Evolutionary conservation across 2,113 vertebrate species (phyloP).

Genomic region (Neomonachus schauinslandi): DNA sequence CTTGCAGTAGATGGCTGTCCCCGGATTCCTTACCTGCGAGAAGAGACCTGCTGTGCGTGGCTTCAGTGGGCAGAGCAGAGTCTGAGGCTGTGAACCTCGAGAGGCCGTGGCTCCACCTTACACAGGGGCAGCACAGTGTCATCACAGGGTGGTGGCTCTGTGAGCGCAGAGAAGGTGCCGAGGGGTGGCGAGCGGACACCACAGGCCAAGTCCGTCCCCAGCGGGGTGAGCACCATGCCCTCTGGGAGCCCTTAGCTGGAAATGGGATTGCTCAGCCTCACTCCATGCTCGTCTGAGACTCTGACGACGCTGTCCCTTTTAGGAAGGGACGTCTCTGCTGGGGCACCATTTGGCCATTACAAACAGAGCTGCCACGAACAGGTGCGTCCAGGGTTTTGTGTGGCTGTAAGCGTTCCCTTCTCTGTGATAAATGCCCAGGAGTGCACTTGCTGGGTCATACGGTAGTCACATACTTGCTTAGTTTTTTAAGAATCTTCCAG

Average conservation of each 20-base stretch:
- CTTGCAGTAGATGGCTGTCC: neutral
- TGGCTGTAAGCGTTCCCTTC: neutral
- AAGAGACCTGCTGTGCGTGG: neutral
- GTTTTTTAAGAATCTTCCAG: neutral
- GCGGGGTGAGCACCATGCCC: rapidly evolving
- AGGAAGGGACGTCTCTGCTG: neutral
- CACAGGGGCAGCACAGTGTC: too few relatives aligned
- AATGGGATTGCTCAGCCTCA: neutral
- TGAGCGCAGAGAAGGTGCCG: neutral
- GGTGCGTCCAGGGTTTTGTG: neutral
- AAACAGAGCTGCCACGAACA: neutral
- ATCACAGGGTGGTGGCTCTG: neutral
- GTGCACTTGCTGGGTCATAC: rapidly evolving
- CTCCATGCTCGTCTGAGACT: neutral
- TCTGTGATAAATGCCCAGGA: neutral
- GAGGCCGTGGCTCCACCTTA: rapidly evolving
- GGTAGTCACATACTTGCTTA: neutral
- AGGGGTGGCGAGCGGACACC: rapidly evolving
- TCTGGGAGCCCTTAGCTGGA: neutral
- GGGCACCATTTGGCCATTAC: neutral
- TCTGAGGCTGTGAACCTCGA: neutral
- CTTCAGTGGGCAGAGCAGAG: neutral
- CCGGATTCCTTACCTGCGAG: neutral
- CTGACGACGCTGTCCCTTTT: neutral
- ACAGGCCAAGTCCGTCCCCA: rapidly evolving